Conservation (phyloP, 2,888 invertebrate species). For the Eutolmus rufibarbis region DNA sequence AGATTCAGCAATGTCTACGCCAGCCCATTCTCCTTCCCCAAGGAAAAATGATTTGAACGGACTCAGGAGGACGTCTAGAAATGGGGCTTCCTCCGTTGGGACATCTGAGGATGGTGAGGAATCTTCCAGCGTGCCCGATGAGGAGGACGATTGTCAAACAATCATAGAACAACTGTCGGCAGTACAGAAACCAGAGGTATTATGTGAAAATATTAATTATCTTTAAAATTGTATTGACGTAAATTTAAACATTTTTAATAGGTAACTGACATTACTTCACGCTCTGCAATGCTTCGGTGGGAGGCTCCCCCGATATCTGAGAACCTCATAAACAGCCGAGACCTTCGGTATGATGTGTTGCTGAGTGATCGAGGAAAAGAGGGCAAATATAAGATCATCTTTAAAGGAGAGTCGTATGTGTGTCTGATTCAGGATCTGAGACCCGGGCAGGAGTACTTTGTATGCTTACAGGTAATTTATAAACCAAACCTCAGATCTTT, state of each 20-base stretch:
- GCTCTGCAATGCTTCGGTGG: constrained; percentile 87
- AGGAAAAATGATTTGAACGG: constrained; percentile 72
- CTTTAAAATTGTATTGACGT: background rate
- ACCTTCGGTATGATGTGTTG: constrained; percentile 79
- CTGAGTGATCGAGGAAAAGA: constrained; percentile 80
- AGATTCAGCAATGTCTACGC: constrained; percentile 64
- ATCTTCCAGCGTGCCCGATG: constrained; percentile 75
- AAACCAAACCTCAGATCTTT: too few relatives aligned
- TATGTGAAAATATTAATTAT: constrained; percentile 25
- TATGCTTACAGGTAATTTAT: constrained; percentile 73
- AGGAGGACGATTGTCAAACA: constrained; percentile 74
- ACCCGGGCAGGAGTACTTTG: constrained; percentile 87
- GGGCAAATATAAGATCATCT: constrained; percentile 84
- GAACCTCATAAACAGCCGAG: constrained; percentile 54
- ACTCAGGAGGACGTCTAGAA: constrained; percentile 63
- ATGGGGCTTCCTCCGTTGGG: constrained; percentile 66
- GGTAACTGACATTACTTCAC: constrained; percentile 83
- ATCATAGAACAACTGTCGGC: constrained; percentile 77
- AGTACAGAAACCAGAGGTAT: constrained; percentile 77
- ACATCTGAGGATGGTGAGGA: constrained; percentile 83
- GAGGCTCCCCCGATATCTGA: constrained; percentile 66
- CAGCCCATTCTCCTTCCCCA: constrained; percentile 70
- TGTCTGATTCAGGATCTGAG: constrained; percentile 84
- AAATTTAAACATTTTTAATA: constrained; percentile 57
- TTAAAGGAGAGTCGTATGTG: constrained; percentile 77